Evolutionary conservation across 2,797 vertebrate species (phyloP).

Genomic region (Lepus oiostolus): DNA sequence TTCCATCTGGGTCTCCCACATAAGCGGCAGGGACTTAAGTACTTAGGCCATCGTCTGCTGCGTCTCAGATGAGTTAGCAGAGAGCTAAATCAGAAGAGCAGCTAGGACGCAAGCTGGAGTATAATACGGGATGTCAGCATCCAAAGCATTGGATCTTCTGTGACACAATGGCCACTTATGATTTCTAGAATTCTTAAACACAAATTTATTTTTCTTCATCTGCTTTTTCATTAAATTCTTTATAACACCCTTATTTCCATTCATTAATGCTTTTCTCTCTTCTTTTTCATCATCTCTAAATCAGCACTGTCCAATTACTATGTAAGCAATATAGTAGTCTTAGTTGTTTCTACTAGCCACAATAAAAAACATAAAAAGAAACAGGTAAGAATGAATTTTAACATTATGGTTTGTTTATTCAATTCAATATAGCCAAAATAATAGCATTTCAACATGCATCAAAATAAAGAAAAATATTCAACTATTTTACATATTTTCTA

Average conservation of each 20-base stretch:
- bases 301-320: background rate
- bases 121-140: no score
- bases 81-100: no score
- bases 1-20: no score
- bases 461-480: background rate
- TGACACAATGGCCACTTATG: background rate
- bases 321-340: background rate
- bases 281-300: background rate
- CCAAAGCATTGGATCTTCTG: no score
- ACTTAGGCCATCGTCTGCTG: no score
- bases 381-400: background rate
- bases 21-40: no score
- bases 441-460: background rate
- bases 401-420: background rate
- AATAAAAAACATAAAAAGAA: background rate
- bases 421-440: background rate
- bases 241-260: background rate
- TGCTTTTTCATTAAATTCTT: background rate
- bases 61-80: no score
- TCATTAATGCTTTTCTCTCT: background rate
- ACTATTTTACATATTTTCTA: background rate
- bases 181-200: background rate
- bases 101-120: no score
- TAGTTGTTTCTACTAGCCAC: background rate
- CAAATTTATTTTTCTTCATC: background rate